A percentile compares a stretch with the other conserved stretches of the same genome.
Conservation (phyloP, 2,113 vertebrate species). For the Serranochromis macrocephalus region DNA sequence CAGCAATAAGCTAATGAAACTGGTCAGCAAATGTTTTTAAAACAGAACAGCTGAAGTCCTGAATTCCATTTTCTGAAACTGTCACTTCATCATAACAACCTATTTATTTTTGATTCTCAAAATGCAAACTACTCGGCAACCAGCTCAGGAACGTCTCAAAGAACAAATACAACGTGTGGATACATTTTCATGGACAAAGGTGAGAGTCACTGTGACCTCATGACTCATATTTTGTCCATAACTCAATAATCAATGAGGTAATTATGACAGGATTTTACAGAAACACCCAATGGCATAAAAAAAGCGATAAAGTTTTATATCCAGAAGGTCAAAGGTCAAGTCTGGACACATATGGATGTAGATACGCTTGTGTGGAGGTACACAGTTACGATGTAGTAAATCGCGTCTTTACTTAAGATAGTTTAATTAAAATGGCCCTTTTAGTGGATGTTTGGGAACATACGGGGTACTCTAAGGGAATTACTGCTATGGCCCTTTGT, state of each 20-base stretch:
- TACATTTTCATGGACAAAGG: not conserved
- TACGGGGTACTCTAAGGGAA: accelerated
- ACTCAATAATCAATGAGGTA: accelerated
- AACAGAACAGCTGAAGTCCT: accelerated
- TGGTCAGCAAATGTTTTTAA: not conserved
- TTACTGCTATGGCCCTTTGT: not conserved
- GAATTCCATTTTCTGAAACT: not conserved
- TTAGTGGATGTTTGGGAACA: not conserved
- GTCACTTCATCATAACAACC: not conserved
- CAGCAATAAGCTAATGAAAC: not conserved
- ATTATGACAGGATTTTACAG: not conserved
- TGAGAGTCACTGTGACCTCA: not conserved
- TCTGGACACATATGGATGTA: not conserved
- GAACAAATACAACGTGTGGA: not conserved
- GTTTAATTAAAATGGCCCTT: not conserved
- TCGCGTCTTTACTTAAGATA: accelerated
- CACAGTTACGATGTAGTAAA: not conserved
- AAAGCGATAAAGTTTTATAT: accelerated
- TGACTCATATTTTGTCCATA: not conserved
- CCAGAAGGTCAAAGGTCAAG: not conserved
- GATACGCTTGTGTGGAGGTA: not conserved
- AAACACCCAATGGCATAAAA: not conserved
- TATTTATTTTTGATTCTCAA: accelerated
- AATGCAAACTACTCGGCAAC: not conserved
- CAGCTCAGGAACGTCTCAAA: accelerated